Evolutionary conservation across 1,140 invertebrate genomes (phyloP).

Genomic region (Drosophila neocordata): DNA sequence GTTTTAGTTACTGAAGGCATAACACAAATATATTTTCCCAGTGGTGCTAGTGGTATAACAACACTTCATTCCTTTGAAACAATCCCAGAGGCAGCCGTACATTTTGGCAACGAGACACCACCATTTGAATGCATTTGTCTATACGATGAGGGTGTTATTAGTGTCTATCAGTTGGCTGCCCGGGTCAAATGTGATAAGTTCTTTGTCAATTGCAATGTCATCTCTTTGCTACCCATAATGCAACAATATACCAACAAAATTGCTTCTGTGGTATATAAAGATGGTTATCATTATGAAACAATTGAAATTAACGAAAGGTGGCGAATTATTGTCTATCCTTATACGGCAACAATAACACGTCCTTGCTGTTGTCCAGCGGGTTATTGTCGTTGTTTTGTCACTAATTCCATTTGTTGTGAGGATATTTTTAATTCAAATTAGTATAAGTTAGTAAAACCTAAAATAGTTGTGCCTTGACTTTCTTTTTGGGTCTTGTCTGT

Average conservation of each 20-base stretch:
- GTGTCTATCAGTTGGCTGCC: constrained; percentile 37
- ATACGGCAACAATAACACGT: constrained; percentile 14
- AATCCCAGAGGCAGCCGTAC: constrained; percentile 12
- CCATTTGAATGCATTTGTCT: constrained; percentile 39
- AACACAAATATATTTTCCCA: constrained; percentile 56
- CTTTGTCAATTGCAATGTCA: constrained; percentile 60
- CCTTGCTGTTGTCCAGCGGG: constrained; percentile 39
- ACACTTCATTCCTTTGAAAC: constrained; percentile 41
- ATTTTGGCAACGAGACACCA: constrained; percentile 33
- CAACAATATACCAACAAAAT: constrained; percentile 19
- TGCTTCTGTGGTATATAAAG: constrained; percentile 19
- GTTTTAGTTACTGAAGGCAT: constrained; percentile 47
- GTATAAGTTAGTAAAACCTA: neutral
- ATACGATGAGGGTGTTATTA: constrained; percentile 50
- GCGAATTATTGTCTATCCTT: constrained; percentile 63
- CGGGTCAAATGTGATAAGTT: constrained; percentile 36
- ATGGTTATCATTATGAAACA: constrained; percentile 58
- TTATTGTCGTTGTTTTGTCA: constrained; percentile 34
- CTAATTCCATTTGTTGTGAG: constrained; percentile 32
- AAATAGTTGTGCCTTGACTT: constrained; percentile 21
- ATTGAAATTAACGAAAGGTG: constrained; percentile 22
- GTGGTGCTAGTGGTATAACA: constrained; percentile 41
- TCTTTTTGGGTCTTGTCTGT: constrained; percentile 23
- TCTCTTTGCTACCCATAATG: constrained; percentile 52
- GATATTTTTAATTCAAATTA: constrained; percentile 16